phyloP scores from a whole-genome alignment of 2,113 vertebrate species.

The Chamaetylas fuelleborni region DNA sequence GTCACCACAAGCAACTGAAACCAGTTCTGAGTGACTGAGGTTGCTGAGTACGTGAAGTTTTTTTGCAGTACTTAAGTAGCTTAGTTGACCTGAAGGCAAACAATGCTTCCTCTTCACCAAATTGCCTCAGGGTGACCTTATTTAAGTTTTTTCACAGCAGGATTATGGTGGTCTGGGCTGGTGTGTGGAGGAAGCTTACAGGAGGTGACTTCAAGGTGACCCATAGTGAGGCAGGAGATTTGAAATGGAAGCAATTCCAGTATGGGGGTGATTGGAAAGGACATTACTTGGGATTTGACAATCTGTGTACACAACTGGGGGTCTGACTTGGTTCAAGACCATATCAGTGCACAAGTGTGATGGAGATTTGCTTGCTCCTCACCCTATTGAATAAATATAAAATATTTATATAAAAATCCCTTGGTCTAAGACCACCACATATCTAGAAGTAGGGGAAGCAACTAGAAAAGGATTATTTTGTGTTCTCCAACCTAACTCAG shows the following conservation, averaged over 20 bases:
- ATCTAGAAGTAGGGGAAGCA: neutral
- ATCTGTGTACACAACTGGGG: rapidly evolving
- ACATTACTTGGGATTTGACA: neutral
- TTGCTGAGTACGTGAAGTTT: neutral
- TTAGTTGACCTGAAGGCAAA: neutral
- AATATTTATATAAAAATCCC: neutral
- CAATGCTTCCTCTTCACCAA: neutral
- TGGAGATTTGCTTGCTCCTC: neutral
- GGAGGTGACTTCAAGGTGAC: neutral
- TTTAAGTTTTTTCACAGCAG: neutral
- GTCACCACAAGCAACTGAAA: neutral
- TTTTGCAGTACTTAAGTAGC: neutral
- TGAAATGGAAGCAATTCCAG: neutral
- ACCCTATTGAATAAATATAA: neutral
- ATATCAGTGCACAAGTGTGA: neutral
- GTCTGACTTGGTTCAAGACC: neutral
- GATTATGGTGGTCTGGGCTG: neutral
- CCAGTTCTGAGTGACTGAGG: neutral
- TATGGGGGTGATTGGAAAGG: neutral
- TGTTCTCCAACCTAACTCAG: neutral
- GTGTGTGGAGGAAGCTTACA: neutral
- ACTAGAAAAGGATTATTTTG: neutral
- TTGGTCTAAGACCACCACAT: neutral
- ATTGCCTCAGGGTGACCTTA: neutral
- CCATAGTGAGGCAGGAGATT: neutral